Percentiles rank a stretch among this genome's conserved stretches.
Evolutionary conservation across 1,140 invertebrate species (phyloP).

Genomic region (Megalonaias nervosa): DNA sequence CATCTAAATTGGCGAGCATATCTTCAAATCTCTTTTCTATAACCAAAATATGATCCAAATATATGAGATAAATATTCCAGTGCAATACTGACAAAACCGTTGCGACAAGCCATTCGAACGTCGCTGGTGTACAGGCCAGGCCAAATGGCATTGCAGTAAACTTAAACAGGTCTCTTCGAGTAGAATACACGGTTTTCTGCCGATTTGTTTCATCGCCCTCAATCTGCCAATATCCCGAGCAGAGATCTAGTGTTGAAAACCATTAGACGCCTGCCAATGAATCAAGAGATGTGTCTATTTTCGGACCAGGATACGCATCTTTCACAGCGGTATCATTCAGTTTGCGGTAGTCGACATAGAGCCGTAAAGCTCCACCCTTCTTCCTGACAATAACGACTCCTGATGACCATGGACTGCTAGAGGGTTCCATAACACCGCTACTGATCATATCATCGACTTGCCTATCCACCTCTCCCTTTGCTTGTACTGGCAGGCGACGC

Average conservation of each 20-base stretch:
- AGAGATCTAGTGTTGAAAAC: conserved; percentile 19
- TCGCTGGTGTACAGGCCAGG: conserved; percentile 11
- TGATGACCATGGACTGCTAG: conserved; percentile 71
- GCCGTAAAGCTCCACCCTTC: conserved; percentile 67
- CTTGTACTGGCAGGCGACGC: conserved; percentile 10
- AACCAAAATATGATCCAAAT: conserved; percentile 42
- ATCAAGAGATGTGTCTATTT: conserved; percentile 31
- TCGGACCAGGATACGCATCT: conserved; percentile 48
- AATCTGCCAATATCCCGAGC: conserved; percentile 35
- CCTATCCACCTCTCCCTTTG: conserved; percentile 1
- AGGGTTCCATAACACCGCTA: conserved; percentile 35
- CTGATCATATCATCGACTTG: conserved; percentile 42
- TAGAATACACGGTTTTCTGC: conserved; percentile 31
- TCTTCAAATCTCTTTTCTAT: conserved; percentile 19
- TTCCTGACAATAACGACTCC: conserved; percentile 73
- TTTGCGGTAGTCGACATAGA: conserved; percentile 73
- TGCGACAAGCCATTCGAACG: conserved; percentile 25
- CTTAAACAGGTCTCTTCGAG: conserved; percentile 28
- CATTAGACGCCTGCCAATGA: background rate
- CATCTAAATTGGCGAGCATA: conserved; percentile 7
- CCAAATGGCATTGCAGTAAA: conserved; percentile 35
- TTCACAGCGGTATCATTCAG: conserved; percentile 40
- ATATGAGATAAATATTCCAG: conserved; percentile 30
- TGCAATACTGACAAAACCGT: conserved; percentile 16
- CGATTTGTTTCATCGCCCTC: conserved; percentile 8